Conservation (phyloP, 2,888 invertebrate genomes). For the Oxystoma pomonae region DNA sequence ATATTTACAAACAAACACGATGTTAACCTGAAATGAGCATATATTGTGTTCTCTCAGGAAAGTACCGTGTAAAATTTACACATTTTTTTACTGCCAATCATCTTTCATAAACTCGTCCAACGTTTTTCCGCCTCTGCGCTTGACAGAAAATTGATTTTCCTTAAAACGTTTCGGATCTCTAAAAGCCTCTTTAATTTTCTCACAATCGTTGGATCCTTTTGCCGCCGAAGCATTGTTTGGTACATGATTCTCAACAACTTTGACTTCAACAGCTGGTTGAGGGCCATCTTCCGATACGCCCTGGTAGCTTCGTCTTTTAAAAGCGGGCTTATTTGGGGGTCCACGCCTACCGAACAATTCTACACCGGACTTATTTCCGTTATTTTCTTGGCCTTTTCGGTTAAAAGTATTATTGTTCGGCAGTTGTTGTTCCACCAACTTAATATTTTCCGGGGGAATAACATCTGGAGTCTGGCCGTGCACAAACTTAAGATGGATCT, state of each 20-base stretch:
- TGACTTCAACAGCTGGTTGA: neutral
- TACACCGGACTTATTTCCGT: neutral
- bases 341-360: conserved; percentile 21
- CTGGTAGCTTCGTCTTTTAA: neutral
- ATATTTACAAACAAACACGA: too few species aligned
- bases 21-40: too few species aligned
- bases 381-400: neutral
- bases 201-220: neutral
- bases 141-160: neutral
- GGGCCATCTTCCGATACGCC: neutral
- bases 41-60: too few species aligned
- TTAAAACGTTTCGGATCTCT: neutral
- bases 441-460: neutral
- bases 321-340: conserved; percentile 8
- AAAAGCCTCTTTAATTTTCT: neutral
- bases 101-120: neutral
- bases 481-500: conserved; percentile 23
- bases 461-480: conserved; percentile 15
- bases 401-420: neutral
- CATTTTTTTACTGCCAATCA: neutral
- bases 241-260: neutral
- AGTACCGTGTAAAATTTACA: too few species aligned
- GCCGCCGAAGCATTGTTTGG: neutral
- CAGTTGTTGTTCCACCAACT: neutral
- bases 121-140: neutral